Evolutionary conservation across 1,140 invertebrate genomes (phyloP), one percentile per base, ranked within the genome.

Genomic region (Metopolophium dirhodum): DNA sequence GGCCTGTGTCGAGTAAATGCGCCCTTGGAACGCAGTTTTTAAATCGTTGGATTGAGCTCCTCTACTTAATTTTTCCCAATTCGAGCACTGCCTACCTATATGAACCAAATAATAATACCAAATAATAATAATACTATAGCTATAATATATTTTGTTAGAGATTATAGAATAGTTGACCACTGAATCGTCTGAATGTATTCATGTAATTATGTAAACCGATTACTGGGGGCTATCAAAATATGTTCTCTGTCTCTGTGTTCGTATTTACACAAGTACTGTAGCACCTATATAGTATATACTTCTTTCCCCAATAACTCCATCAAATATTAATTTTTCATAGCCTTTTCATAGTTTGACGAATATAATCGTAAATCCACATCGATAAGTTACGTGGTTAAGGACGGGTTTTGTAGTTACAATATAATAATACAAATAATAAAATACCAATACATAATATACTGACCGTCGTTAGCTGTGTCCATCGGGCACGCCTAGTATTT

Each of bases 381-480:
- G 14, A n/a, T 77, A 77, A 9, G 61, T 77, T 18, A 77, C 11
- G 18, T n/a, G 14, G n/a, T n/a, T n/a, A 77, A 77, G n/a, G 61
- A 77, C 61, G 14, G 14, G n/a, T 18, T 77, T 77, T 77, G 14
- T 77, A n/a, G 61, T 14, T 18, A 77, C 4, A n/a, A n/a, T 45
- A 85, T 41, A 83, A 41, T 45, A 85, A 41, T 26, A 41, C 41
- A 0, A 86, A n/a, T 68, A 35, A 22, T 82, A 37, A 35, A 82
- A 82, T 37, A 82, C 8, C 37, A 23, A 22, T 88, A 18, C 35
- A 14, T 30, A 51, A 18, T 30, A 51, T 26, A 93, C 91, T 93
- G 82, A 93, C 91, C 91, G 91, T 45, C 91, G 91, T 93, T 93
- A 93, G 91, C 91, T 93, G 91, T 93, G 82, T 49, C 49, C 91